These are phyloP conservation scores for Limnephilus auricula DNA, from an alignment of 2,888 invertebrate species.

Conservation along the genomic window DNA sequence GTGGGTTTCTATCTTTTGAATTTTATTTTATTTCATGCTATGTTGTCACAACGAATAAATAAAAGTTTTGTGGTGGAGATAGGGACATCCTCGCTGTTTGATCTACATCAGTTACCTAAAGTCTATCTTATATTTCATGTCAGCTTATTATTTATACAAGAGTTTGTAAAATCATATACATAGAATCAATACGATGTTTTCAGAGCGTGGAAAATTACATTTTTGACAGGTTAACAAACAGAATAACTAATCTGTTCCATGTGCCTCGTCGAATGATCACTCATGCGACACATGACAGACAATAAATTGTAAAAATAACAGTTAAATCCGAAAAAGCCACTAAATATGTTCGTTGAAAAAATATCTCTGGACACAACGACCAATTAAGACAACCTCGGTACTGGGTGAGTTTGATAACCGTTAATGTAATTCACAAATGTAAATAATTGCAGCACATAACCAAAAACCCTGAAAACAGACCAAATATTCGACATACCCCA, in stretches of 20 bases:
- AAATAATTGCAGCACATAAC: neutral
- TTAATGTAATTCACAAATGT: neutral
- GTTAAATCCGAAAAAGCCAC: neutral
- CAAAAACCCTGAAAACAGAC: neutral
- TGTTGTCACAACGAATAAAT: neutral
- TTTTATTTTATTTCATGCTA: neutral
- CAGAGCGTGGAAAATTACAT: neutral
- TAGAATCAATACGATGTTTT: neutral
- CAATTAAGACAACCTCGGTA: neutral
- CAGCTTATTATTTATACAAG: neutral
- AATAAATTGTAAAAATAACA: conserved; percentile 1
- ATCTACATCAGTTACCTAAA: neutral
- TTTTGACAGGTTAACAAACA: neutral
- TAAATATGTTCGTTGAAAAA: neutral
- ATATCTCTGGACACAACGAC: neutral
- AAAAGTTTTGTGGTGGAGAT: neutral
- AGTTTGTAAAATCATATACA: neutral
- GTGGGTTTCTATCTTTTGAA: neutral
- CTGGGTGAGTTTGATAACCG: neutral
- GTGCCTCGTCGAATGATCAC: neutral
- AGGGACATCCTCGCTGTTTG: neutral
- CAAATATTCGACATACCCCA: neutral
- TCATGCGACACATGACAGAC: neutral
- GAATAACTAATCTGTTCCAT: neutral
- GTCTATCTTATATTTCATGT: neutral